phyloP scores from a whole-genome alignment of 2,888 invertebrate genomes.

The Diaperis boleti region DNA sequence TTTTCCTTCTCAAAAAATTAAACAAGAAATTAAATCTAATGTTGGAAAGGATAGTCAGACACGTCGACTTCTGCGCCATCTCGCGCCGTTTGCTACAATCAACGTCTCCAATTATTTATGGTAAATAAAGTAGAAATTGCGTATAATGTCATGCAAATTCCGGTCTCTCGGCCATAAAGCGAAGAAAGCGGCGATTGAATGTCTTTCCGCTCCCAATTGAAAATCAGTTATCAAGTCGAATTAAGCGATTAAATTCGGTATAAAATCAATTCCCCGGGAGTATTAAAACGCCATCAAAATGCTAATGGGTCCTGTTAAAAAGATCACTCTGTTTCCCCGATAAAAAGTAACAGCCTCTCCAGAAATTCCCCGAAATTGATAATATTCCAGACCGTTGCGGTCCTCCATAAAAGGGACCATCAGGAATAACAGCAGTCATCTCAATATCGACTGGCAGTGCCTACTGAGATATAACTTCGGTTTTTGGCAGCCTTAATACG shows the following conservation, averaged over 20 bases:
- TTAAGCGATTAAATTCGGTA: conserved; percentile 31
- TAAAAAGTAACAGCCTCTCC: conserved; percentile 47
- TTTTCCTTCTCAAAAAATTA: too few relatives aligned
- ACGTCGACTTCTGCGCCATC: too few relatives aligned
- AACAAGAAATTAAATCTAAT: too few relatives aligned
- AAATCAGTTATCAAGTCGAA: conserved; percentile 31
- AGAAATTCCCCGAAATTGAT: conserved; percentile 43
- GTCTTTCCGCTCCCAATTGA: too few relatives aligned
- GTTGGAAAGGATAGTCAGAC: too few relatives aligned
- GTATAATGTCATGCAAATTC: too few relatives aligned
- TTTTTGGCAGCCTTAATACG: conserved; percentile 65
- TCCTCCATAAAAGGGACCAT: conserved; percentile 27
- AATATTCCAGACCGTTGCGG: conserved; percentile 30
- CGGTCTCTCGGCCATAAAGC: too few relatives aligned
- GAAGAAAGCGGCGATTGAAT: too few relatives aligned
- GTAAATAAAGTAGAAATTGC: too few relatives aligned
- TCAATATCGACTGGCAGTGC: conserved; percentile 58
- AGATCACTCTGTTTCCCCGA: conserved; percentile 51
- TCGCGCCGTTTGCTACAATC: conserved; percentile 30
- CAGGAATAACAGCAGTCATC: conserved; percentile 44
- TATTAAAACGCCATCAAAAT: conserved; percentile 56
- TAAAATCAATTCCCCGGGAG: conserved; percentile 51
- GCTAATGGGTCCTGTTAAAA: conserved; percentile 53
- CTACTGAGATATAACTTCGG: conserved; percentile 63
- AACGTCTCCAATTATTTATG: too few relatives aligned